These are phyloP conservation scores for Danaus melanippus DNA, from an alignment of 1,140 invertebrate genomes.

Conservation along the genomic window DNA sequence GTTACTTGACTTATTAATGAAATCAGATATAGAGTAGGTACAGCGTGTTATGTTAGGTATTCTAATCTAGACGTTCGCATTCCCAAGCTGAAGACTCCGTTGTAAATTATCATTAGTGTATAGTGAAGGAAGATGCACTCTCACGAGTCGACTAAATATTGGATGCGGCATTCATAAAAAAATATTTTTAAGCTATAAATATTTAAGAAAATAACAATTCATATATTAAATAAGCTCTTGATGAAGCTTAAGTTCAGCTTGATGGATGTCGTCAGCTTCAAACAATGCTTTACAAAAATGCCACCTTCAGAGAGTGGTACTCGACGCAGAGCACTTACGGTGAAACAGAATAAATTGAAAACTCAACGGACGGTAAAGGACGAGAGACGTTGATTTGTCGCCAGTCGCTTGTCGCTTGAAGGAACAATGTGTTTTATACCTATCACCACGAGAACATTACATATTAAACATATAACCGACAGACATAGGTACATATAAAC, in stretches of 20 bases:
- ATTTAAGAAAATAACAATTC: too few relatives aligned
- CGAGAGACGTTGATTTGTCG: slow-evolving; percentile 56
- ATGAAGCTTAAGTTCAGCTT: too few relatives aligned
- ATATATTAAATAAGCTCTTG: too few relatives aligned
- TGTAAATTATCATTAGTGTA: slow-evolving; percentile 64
- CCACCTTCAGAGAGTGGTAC: slow-evolving; percentile 7
- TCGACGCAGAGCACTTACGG: slow-evolving; percentile 43
- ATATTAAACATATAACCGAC: too few relatives aligned
- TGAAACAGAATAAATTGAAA: slow-evolving; percentile 58
- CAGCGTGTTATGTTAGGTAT: slow-evolving; percentile 1
- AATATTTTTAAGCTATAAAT: too few relatives aligned
- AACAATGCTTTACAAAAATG: not conserved
- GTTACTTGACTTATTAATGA: too few relatives aligned
- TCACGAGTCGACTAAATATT: slow-evolving; percentile 6
- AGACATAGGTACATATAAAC: too few relatives aligned
- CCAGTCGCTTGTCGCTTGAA: too few relatives aligned
- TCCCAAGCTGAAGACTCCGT: slow-evolving; percentile 23
- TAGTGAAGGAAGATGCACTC: slow-evolving; percentile 43
- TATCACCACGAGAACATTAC: too few relatives aligned
- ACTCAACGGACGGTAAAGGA: slow-evolving; percentile 53
- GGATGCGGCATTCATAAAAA: slow-evolving; percentile 23
- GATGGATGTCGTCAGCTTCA: too few relatives aligned
- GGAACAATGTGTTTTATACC: too few relatives aligned
- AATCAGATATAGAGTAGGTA: not conserved
- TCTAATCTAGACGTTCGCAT: slow-evolving; percentile 21